Percentiles rank a stretch among this genome's conserved stretches.
These are phyloP conservation scores for Myotis pilosus DNA, from an alignment of 2,797 vertebrate genomes.

Conservation along the genomic window DNA sequence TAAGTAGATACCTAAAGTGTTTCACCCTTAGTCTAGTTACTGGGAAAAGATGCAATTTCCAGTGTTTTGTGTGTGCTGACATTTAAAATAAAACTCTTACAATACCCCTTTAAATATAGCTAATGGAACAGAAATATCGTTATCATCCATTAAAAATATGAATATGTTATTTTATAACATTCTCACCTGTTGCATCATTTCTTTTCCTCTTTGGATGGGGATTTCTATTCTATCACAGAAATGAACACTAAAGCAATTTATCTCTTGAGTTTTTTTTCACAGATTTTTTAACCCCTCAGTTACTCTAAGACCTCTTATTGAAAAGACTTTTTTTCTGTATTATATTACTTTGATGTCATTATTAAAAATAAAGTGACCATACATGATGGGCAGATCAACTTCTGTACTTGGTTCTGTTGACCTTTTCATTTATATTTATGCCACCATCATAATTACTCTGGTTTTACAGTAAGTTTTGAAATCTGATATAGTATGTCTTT, in stretches of 20 bases:
- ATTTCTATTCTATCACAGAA: background rate
- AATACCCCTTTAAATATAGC: background rate
- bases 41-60: background rate
- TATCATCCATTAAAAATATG: background rate
- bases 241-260: background rate
- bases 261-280: background rate
- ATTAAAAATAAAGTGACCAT: constrained; percentile 3
- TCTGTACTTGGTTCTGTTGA: background rate
- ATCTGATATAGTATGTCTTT: background rate
- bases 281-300: background rate
- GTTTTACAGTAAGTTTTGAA: background rate
- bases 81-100: constrained; percentile 1
- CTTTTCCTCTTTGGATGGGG: background rate
- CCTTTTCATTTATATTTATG: background rate
- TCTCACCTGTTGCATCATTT: background rate
- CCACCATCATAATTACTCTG: background rate
- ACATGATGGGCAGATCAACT: background rate
- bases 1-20: background rate
- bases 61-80: background rate
- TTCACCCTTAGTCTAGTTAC: background rate
- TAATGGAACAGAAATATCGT: background rate
- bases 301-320: background rate
- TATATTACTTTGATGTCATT: background rate
- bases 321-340: background rate
- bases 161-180: background rate